Evolutionary conservation across 2,888 invertebrate genomes (phyloP).

Genomic region (Andrena praecox): DNA sequence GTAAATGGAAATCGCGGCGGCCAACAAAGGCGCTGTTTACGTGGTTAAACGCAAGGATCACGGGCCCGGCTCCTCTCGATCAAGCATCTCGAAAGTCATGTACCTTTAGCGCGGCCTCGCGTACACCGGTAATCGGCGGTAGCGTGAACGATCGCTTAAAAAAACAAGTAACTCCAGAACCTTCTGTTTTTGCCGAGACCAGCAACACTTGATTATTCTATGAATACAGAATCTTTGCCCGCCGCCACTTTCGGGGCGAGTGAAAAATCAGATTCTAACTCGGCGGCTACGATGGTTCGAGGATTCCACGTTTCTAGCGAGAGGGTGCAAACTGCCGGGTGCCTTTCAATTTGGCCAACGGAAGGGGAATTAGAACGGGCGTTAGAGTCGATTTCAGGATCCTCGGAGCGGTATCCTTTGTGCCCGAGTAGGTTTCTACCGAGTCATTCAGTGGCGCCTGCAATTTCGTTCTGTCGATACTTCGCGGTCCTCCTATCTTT

Average conservation of each 20-base stretch:
- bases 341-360: not conserved
- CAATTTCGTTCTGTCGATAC: slow-evolving; percentile 62
- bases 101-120: not conserved
- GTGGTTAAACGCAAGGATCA: slow-evolving; percentile 80
- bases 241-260: not conserved
- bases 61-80: slow-evolving; percentile 7
- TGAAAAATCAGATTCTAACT: not conserved
- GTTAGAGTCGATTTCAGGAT: slow-evolving; percentile 52
- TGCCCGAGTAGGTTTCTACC: slow-evolving; percentile 62
- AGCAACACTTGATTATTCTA: not conserved
- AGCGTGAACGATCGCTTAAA: slow-evolving; percentile 42
- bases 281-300: not conserved
- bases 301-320: not conserved
- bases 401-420: slow-evolving; percentile 63
- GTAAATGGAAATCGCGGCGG: slow-evolving; percentile 83
- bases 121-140: slow-evolving; percentile 27
- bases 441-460: slow-evolving; percentile 81
- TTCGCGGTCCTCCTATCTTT: slow-evolving; percentile 15
- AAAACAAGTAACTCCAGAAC: not conserved
- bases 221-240: not conserved
- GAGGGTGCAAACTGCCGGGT: not conserved
- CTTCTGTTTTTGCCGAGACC: not conserved
- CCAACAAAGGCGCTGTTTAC: slow-evolving; percentile 82
- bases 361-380: not conserved
- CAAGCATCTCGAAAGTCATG: slow-evolving; percentile 44